phyloP scores from a whole-genome alignment of 1,140 invertebrate species.

The Drosophila chauvacae region DNA sequence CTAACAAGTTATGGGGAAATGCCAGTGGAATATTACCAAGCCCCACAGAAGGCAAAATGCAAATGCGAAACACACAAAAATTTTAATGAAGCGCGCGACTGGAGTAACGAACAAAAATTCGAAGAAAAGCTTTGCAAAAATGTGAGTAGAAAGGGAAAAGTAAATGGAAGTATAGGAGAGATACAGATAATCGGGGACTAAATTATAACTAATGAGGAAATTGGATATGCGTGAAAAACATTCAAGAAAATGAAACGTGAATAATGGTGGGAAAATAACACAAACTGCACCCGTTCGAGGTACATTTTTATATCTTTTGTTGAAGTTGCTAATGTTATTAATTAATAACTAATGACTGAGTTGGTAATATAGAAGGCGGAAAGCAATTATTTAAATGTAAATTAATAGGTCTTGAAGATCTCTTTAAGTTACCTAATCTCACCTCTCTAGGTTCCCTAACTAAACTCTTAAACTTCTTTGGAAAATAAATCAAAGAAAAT shows the following conservation, averaged over 20 bases:
- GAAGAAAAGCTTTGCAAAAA: conserved; percentile 11
- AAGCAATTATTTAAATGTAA: not conserved
- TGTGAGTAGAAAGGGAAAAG: not conserved
- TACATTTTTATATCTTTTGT: no score
- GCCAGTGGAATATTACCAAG: conserved; percentile 60
- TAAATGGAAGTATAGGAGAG: conserved; percentile 1
- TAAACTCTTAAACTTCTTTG: not conserved
- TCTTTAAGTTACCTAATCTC: no score
- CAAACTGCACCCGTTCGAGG: not conserved
- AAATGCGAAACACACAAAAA: conserved; percentile 56
- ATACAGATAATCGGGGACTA: not conserved
- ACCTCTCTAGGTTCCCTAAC: no score
- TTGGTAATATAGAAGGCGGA: not conserved
- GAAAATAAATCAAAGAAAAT: not conserved
- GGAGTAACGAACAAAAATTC: conserved; percentile 8
- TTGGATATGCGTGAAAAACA: not conserved
- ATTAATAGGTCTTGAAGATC: no score
- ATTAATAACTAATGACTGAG: not conserved
- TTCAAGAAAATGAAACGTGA: not conserved
- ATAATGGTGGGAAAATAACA: not conserved
- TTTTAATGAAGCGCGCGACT: conserved; percentile 39
- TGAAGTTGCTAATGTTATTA: not conserved
- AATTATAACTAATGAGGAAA: not conserved
- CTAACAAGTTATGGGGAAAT: conserved; percentile 49
- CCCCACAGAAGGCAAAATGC: conserved; percentile 47